phyloP scores from a whole-genome alignment of 1,140 invertebrate genomes.

The Drosophila micromelanica region DNA sequence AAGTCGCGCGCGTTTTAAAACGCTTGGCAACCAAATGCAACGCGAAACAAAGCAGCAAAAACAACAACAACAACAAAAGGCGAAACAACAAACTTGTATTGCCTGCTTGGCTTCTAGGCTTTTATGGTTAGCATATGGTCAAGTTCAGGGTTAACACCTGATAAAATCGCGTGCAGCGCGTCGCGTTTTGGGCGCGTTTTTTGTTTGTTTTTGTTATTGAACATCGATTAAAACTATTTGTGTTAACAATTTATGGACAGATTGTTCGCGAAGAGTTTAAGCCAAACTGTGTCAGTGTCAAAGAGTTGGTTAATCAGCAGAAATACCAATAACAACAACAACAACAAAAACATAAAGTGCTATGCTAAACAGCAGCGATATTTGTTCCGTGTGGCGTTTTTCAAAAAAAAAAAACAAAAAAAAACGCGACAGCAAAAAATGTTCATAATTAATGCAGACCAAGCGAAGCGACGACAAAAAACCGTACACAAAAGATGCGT shows the following conservation, averaged over 20 bases:
- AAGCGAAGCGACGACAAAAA: conserved; percentile 7
- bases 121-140: conserved; percentile 40
- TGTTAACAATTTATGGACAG: background rate
- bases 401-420: background rate
- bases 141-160: conserved; percentile 59
- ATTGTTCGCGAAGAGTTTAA: conserved; percentile 50
- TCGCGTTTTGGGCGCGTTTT: conserved; percentile 30
- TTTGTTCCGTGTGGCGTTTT: conserved; percentile 45
- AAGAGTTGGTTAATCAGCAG: conserved; percentile 45
- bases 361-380: conserved; percentile 58
- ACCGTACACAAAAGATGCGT: conserved; percentile 17
- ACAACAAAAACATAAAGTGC: conserved; percentile 61
- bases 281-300: conserved; percentile 62
- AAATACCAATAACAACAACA: conserved; percentile 17
- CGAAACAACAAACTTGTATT: conserved; percentile 22
- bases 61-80: background rate
- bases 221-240: background rate
- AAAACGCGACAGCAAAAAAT: conserved; percentile 21
- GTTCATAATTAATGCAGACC: conserved; percentile 59
- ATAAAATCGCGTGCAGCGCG: conserved; percentile 16
- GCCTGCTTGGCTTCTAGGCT: conserved; percentile 16
- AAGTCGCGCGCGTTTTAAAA: conserved; percentile 29
- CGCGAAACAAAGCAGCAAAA: conserved; percentile 8
- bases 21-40: background rate
- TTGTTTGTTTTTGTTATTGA: conserved; percentile 10